Evolutionary conservation across 53 echinoderm and acorn worm genomes (phyloP).

Genomic region (Patiria pectinifera): DNA sequence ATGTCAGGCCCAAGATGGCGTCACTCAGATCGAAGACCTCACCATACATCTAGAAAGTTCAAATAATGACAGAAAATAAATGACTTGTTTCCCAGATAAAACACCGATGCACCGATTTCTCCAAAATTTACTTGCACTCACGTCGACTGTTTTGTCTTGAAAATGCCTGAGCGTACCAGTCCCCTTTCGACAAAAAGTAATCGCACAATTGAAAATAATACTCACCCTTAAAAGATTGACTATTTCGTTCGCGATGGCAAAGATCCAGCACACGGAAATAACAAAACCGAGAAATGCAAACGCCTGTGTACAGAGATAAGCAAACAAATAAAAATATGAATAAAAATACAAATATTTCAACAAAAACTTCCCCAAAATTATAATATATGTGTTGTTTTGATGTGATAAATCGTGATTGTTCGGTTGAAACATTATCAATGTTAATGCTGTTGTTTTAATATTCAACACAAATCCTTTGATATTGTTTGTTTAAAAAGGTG

Average conservation of each 20-base stretch:
- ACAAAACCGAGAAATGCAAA: constrained; percentile 92
- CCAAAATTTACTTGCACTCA: too few species aligned
- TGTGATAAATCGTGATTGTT: too few species aligned
- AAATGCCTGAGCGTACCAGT: background rate
- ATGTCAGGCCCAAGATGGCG: constrained; percentile 86
- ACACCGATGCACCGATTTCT: too few species aligned
- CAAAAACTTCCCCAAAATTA: background rate
- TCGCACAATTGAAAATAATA: background rate
- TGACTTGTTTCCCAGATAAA: too few species aligned
- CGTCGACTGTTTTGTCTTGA: too few species aligned
- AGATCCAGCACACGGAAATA: constrained; percentile 91
- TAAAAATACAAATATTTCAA: background rate
- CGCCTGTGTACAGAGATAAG: constrained; percentile 55
- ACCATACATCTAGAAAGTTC: constrained; percentile 76
- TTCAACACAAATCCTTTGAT: too few species aligned
- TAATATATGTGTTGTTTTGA: too few species aligned
- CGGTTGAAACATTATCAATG: too few species aligned
- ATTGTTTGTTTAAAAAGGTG: too few species aligned
- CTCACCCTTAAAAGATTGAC: constrained; percentile 91
- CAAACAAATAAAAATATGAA: background rate
- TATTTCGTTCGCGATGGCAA: constrained; percentile 91
- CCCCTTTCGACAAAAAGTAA: background rate
- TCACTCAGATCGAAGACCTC: constrained; percentile 75
- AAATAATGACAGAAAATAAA: background rate
- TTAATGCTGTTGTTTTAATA: too few species aligned